Base-by-base conservation (phyloP, 2,113 vertebrate species). In the Chaenocephalus aceratus region DNA sequence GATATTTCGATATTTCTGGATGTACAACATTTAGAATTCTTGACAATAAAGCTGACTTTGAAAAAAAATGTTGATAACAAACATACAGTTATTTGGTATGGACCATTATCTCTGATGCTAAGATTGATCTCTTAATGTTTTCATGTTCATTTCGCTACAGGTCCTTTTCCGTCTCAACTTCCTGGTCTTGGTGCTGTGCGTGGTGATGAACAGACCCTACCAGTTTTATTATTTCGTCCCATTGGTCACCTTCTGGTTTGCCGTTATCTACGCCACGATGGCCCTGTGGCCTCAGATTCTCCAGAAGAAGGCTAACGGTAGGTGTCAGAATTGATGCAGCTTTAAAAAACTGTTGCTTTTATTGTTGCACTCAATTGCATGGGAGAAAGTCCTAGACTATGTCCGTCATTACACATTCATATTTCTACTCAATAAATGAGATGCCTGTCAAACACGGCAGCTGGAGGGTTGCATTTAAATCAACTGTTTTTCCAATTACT, bases 201-300 rank as follows among this genome's bases (percentile, higher is more conserved):
- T 98, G 77, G 97, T 99, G 59, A 99, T 99, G 98, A 96, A 99
- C 86, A 94, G 97, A 59, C 96, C 97, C 4, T 99, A 99, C 91
- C 98, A 99, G 82, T 99, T 99, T 94, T 99, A 99, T 88, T 99
- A 99, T 88, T 99, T 99, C 80, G 98, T 99, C 72, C 98, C 98
- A 1, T 86, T 99, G 80, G 98, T 99, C 79, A 97, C 97, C 30
- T 97, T 99, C 86, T 99, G 98, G 98, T 99, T 99, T 86, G 95
- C 96, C 76, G 83, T 98, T 69, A 98, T 99, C 92, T 99, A 99
- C 83, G 91, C 84, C 79, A 96, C 96, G 7, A 91, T 99, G 94
- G 97, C 95, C 61, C 10, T 97, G 5, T 99, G 97, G 97, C 98
- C 98, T 86, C 98, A 99, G 90, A 96, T 99, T 85, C 96, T 95